Base-by-base conservation (phyloP, 2,113 vertebrate species). In the Circaetus cinerascens region DNA sequence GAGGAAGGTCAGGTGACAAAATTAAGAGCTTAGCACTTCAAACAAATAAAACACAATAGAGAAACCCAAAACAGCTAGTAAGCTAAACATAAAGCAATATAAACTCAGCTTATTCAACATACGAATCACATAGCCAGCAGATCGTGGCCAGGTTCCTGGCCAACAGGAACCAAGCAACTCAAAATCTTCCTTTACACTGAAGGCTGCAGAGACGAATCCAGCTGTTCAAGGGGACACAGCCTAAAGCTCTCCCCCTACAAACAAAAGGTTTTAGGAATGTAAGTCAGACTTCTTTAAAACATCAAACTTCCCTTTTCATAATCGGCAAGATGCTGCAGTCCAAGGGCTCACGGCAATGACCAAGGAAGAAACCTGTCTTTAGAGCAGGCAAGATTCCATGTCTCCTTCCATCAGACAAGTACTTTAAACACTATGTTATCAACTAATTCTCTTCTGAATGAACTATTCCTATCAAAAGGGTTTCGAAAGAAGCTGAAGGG, bases 141-240 rank as follows among this genome's bases (percentile, higher is more conserved):
- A n/a, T 4, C 36, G 38, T 1, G 10, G 29, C n/a, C 80, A 72
- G 18, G 40, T 41, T 84, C 59, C 53, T 41, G 40, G 43, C 26
- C 36, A 60, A 56, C 20, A 87, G 12, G 48, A 87, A 46, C 48
- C 11, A 78, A 57, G 50, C 36, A 57, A 38, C 20, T 74, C 59
- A 40, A 59, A 45, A 53, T 57, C 68, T 15, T 20, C 51, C 56
- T 77, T 53, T 45, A 50, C 7, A 2, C 27, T 32, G 21, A 69
- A 66, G 32, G 36, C 55, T 62, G 50, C 36, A 48, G 21, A 69
- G 27, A 51, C 1, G 4, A 48, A 83, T 55, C n/a, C 56, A 79
- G 46, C 20, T 23, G 1, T 36, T 71, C 7, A 2, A 71, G 21
- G 18, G 38, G 29, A 45, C 14, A 34, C 1, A 0, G 29, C 14